Percentiles rank a stretch among this genome's conserved stretches.
Evolutionary conservation across 1,140 invertebrate species (phyloP).

Genomic region (Whitmania pigra): DNA sequence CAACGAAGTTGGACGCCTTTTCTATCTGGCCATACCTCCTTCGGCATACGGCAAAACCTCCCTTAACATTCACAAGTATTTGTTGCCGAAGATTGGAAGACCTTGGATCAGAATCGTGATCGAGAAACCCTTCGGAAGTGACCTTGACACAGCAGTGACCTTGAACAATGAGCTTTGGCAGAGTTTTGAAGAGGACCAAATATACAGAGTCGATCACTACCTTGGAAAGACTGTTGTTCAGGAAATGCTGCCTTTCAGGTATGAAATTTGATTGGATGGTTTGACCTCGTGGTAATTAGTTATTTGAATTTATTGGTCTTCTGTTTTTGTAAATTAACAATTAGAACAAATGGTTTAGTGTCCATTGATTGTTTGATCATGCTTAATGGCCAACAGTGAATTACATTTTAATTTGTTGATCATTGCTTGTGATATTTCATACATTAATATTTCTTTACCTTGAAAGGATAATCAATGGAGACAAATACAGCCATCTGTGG

Average conservation of each 20-base stretch:
- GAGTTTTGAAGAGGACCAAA: slow-evolving; percentile 34
- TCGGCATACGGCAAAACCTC: slow-evolving; percentile 31
- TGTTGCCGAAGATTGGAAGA: slow-evolving; percentile 26
- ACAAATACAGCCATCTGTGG: slow-evolving; percentile 31
- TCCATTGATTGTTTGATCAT: too few species aligned
- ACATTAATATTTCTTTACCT: slow-evolving; percentile 15
- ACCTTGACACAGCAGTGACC: slow-evolving; percentile 29
- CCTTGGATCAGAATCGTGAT: slow-evolving; percentile 32
- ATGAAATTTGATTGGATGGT: not conserved
- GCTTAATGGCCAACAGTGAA: too few species aligned
- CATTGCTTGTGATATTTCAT: not conserved
- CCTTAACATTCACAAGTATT: slow-evolving; percentile 30
- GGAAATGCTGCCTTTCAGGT: slow-evolving; percentile 39
- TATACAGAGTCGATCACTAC: slow-evolving; percentile 41
- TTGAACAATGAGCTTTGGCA: slow-evolving; percentile 30
- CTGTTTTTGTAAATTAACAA: not conserved
- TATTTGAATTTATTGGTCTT: not conserved
- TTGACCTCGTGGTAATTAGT: not conserved
- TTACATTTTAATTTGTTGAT: too few species aligned
- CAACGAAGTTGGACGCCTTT: slow-evolving; percentile 28
- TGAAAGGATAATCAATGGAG: slow-evolving; percentile 32
- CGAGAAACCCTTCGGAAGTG: slow-evolving; percentile 40
- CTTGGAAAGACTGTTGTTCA: slow-evolving; percentile 38
- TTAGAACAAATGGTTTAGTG: too few species aligned
- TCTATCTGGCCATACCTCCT: slow-evolving; percentile 38